Evolutionary conservation across 1,140 invertebrate genomes (phyloP).

Genomic region (Atta cephalotes): DNA sequence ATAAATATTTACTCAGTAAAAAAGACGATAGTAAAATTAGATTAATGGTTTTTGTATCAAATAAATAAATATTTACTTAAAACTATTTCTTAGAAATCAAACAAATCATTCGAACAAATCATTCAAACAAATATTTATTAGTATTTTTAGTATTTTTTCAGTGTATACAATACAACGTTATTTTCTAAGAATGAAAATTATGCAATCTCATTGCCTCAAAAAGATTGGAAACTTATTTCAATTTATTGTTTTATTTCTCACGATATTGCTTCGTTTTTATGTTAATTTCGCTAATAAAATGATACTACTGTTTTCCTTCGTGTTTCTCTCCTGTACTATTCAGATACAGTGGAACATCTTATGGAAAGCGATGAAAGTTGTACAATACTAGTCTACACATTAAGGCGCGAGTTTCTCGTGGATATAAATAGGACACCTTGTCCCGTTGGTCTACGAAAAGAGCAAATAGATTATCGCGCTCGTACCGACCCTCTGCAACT

Average conservation of each 20-base stretch:
- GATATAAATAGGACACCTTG: conserved; percentile 84
- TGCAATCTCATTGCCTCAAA: too few relatives aligned
- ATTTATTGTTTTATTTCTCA: neutral
- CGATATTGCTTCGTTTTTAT: neutral
- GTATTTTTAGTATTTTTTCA: too few relatives aligned
- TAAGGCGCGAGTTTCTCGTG: conserved; percentile 82
- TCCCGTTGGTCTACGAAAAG: conserved; percentile 74
- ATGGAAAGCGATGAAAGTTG: conserved; percentile 53
- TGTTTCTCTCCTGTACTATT: neutral
- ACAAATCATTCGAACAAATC: too few relatives aligned
- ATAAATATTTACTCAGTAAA: too few relatives aligned
- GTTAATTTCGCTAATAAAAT: conserved; percentile 3
- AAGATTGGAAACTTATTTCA: neutral
- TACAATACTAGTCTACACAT: conserved; percentile 78
- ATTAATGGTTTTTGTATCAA: too few relatives aligned
- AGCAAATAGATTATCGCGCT: conserved; percentile 82
- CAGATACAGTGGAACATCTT: neutral
- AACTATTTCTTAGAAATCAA: too few relatives aligned
- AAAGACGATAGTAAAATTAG: too few relatives aligned
- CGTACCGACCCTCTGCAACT: conserved; percentile 63
- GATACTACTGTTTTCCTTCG: conserved; percentile 14
- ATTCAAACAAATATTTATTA: too few relatives aligned
- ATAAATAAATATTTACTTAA: too few relatives aligned
- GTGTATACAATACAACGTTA: neutral
- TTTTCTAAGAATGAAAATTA: neutral